phyloP scores from a whole-genome alignment of 2,113 vertebrate genomes.

The Lepidiolamprologus cunningtoni region DNA sequence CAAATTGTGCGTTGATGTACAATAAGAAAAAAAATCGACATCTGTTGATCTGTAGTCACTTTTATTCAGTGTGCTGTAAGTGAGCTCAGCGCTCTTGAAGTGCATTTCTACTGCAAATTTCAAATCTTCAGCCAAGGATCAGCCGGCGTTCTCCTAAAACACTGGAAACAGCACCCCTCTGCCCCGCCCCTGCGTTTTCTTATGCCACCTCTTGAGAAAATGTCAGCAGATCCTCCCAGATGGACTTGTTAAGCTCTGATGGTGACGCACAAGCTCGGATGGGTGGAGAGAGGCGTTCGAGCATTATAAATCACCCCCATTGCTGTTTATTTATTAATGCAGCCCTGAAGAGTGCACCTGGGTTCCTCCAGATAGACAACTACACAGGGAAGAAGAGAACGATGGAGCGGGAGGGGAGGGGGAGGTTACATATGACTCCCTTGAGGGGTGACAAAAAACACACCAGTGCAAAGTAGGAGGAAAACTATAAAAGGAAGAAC shows the following conservation, averaged over 20 bases:
- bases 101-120: not conserved
- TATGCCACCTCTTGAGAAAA: constrained; percentile 29
- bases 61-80: not conserved
- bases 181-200: not conserved
- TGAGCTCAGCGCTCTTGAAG: not conserved
- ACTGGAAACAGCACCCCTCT: not conserved
- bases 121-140: not conserved
- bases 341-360: constrained; percentile 50
- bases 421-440: constrained; percentile 19
- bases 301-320: constrained; percentile 46
- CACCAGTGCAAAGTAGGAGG: constrained; percentile 16
- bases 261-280: not conserved
- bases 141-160: not conserved
- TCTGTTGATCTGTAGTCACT: not conserved
- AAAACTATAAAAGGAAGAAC: not conserved
- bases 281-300: not conserved
- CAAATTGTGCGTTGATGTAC: not conserved
- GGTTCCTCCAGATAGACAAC: not conserved
- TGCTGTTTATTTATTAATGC: constrained; percentile 64
- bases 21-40: not conserved
- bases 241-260: constrained; percentile 37
- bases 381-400: not conserved
- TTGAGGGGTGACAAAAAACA: constrained; percentile 18
- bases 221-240: constrained; percentile 42
- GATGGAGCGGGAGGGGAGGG: not conserved